Evolutionary conservation across 1,140 invertebrate genomes (phyloP).

Genomic region (Drosophila tropicalis): DNA sequence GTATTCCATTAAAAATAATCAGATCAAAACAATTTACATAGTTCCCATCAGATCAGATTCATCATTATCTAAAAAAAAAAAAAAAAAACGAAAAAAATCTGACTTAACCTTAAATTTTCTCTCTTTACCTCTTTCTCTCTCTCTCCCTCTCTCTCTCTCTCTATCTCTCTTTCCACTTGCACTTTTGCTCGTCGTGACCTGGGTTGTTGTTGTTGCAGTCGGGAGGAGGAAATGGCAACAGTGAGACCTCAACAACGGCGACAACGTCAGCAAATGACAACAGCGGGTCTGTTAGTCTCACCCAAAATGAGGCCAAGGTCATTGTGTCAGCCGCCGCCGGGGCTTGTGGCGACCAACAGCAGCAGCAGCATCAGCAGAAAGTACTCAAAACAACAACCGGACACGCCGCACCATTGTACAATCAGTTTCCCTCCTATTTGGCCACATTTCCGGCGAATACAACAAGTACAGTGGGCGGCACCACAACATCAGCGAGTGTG

Average conservation of each 20-base stretch:
- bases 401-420: conserved; percentile 70
- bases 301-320: conserved; percentile 74
- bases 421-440: conserved; percentile 79
- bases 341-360: conserved; percentile 16
- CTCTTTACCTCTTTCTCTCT: conserved; percentile 24
- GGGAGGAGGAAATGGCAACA: conserved; percentile 37
- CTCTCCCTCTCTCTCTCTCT: conserved; percentile 5
- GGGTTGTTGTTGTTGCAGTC: conserved; percentile 37
- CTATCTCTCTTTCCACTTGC: not conserved
- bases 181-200: conserved; percentile 12
- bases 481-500: conserved; percentile 39
- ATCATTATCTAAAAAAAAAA: conserved; percentile 6
- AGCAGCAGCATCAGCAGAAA: conserved; percentile 50
- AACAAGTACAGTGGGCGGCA: conserved; percentile 38
- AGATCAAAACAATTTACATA: not conserved
- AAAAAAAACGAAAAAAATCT: not conserved
- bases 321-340: conserved; percentile 66
- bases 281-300: conserved; percentile 80
- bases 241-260: conserved; percentile 30
- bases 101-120: conserved; percentile 22
- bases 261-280: conserved; percentile 53
- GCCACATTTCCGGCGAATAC: conserved; percentile 71
- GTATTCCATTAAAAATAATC: not conserved
- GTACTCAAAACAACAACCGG: conserved; percentile 56
- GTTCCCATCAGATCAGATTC: not conserved